Conservation (phyloP, 2,888 invertebrate genomes). For the Ormyrus thymus region DNA sequence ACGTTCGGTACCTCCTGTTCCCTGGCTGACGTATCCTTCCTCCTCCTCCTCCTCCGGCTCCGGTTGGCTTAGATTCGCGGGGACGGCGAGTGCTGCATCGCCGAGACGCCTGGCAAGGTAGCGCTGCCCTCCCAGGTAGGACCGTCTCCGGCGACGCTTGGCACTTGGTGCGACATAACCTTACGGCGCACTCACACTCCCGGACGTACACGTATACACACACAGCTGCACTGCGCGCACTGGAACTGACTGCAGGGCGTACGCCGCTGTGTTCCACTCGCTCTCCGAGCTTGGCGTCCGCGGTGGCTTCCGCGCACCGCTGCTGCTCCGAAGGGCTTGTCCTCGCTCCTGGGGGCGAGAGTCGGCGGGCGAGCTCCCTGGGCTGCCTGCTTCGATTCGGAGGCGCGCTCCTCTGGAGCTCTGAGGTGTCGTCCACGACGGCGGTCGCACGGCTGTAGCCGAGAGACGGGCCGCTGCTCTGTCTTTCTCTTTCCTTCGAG, state of each 20-base stretch:
- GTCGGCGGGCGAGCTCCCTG: too few relatives aligned
- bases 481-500: not conserved
- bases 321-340: not conserved
- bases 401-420: too few relatives aligned
- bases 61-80: too few relatives aligned
- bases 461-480: not conserved
- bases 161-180: slow-evolving; percentile 54
- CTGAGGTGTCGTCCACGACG: too few relatives aligned
- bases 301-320: not conserved
- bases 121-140: not conserved
- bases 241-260: not conserved
- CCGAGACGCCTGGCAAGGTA: not conserved
- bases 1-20: too few relatives aligned
- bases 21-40: not conserved
- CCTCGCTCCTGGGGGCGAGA: too few relatives aligned
- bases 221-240: not conserved
- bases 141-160: slow-evolving; percentile 1
- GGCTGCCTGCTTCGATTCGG: too few relatives aligned
- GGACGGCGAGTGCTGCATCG: too few relatives aligned
- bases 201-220: not conserved
- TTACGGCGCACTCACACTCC: slow-evolving; percentile 22
- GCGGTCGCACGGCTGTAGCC: too few relatives aligned
- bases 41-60: slow-evolving; percentile 28
- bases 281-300: not conserved
- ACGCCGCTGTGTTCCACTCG: not conserved